Conservation (phyloP, 30 jellyfish, hydroid and myxozoan genomes). For the Hydractinia symbiolongicarpus region DNA sequence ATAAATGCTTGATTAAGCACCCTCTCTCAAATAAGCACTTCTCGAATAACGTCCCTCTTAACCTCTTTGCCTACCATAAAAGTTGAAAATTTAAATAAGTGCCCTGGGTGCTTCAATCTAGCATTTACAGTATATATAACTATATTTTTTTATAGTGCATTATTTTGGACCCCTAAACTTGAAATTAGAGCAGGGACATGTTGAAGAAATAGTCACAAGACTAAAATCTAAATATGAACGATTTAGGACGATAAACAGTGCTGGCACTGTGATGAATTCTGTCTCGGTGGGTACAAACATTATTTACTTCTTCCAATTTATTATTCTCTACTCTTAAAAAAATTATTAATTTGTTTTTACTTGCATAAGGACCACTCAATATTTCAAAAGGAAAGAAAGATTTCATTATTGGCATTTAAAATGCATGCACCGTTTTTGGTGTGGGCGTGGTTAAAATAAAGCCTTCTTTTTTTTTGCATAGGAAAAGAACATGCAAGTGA, state of each 20-base stretch:
- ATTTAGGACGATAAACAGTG: background rate
- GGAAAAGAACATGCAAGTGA: conserved; percentile 2
- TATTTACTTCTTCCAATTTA: background rate
- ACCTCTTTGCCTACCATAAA: too few relatives aligned
- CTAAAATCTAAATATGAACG: conserved; percentile 14
- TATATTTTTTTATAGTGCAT: conserved; percentile 4
- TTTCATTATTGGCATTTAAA: background rate
- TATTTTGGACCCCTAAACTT: conserved; percentile 12
- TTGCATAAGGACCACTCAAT: background rate
- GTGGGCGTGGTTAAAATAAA: background rate
- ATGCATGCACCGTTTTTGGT: background rate
- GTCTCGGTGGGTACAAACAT: conserved; percentile 10
- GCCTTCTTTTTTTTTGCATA: background rate
- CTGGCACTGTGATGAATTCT: conserved; percentile 4
- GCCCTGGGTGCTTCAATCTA: too few relatives aligned
- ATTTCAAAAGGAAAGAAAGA: background rate
- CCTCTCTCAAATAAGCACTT: too few relatives aligned
- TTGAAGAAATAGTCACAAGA: background rate
- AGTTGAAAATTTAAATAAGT: too few relatives aligned
- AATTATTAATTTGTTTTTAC: background rate
- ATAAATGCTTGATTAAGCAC: too few relatives aligned
- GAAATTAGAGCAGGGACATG: conserved; percentile 15
- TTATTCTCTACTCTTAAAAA: background rate
- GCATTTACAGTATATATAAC: too few relatives aligned
- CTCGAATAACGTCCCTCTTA: too few relatives aligned